These are phyloP conservation scores for Lynx canadensis DNA, from an alignment of 2,113 vertebrate species.

Conservation along the genomic window DNA sequence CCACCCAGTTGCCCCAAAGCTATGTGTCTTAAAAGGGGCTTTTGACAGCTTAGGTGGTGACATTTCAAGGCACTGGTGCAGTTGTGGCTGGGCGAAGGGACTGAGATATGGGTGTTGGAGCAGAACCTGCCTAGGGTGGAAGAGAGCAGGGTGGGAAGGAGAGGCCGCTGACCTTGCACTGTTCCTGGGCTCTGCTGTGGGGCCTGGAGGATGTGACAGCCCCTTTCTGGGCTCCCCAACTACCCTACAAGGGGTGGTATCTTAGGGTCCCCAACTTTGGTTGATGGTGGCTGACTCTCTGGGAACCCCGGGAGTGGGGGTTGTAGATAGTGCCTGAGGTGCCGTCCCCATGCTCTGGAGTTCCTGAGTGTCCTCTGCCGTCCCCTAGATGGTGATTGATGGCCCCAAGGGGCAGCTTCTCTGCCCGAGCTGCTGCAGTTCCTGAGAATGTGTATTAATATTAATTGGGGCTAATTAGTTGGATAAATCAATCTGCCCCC, in stretches of 20 bases:
- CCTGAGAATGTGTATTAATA: slow-evolving; percentile 80
- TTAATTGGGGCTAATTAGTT: slow-evolving; percentile 83
- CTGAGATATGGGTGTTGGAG: background rate
- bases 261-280: background rate
- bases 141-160: background rate
- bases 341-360: background rate
- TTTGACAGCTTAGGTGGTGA: background rate
- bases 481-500: slow-evolving; percentile 81
- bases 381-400: slow-evolving; percentile 72
- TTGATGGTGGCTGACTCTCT: background rate
- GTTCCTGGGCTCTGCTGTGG: background rate
- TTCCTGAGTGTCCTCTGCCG: slow-evolving; percentile 66
- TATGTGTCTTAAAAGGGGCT: background rate
- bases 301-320: background rate
- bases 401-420: slow-evolving; percentile 63
- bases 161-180: background rate
- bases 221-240: background rate
- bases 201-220: background rate
- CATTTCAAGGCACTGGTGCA: background rate
- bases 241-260: background rate
- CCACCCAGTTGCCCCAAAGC: background rate
- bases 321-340: background rate
- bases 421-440: slow-evolving; percentile 59
- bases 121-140: background rate
- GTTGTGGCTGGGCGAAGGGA: background rate